phyloP scores from a whole-genome alignment of 2,888 invertebrate genomes.

The Apodemia zela region DNA sequence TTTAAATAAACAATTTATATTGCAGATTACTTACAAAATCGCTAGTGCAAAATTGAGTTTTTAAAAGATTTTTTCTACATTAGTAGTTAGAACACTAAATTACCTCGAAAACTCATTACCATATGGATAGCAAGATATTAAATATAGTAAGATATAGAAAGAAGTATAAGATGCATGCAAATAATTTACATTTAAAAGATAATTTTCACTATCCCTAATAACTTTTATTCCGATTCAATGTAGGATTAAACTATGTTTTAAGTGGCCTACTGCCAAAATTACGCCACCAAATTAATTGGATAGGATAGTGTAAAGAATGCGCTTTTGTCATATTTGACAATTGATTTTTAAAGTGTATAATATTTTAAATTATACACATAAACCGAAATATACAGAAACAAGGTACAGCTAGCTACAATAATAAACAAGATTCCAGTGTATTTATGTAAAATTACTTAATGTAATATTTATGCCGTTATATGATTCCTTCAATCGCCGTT shows the following conservation, averaged over 20 bases:
- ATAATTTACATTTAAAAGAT: neutral
- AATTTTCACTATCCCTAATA: neutral
- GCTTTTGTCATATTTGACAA: slow-evolving; percentile 20
- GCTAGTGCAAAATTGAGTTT: no score
- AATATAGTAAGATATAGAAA: neutral
- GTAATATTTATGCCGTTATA: neutral
- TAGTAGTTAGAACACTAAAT: no score
- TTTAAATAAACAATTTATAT: no score
- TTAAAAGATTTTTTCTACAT: no score
- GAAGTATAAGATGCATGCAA: slow-evolving; percentile 8
- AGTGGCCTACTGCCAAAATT: slow-evolving; percentile 48
- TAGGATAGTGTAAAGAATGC: slow-evolving; percentile 15
- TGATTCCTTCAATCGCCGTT: neutral
- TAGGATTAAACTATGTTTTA: slow-evolving; percentile 20
- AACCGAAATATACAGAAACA: neutral
- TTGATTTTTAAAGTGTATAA: neutral
- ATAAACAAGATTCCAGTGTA: neutral
- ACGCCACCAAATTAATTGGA: slow-evolving; percentile 37
- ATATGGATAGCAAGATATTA: neutral
- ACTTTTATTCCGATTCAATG: neutral
- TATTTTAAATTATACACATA: neutral
- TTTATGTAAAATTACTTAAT: neutral
- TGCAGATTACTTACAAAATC: no score
- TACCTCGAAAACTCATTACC: no score
- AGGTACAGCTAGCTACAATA: neutral